Percentiles rank a stretch among this genome's conserved stretches.
Conservation (phyloP, 2,797 vertebrate species). For the Crypturellus tataupa region DNA sequence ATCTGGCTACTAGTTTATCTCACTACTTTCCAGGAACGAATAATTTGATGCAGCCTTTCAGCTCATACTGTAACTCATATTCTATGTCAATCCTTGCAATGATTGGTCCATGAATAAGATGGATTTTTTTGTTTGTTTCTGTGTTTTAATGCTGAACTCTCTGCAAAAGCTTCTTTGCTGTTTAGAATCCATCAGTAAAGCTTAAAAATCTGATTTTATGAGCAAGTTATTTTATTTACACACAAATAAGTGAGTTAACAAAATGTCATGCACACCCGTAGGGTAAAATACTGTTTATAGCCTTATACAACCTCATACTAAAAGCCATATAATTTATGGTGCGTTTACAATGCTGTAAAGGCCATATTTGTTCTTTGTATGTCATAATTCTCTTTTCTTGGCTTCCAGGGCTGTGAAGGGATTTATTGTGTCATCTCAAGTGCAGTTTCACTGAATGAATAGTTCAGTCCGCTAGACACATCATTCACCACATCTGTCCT, state of each 20-base stretch:
- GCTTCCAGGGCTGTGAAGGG: conserved; percentile 13
- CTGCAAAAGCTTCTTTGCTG: background rate
- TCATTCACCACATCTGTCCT: background rate
- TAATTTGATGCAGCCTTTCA: background rate
- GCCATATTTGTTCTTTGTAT: conserved; percentile 63
- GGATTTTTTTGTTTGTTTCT: background rate
- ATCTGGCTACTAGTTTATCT: background rate
- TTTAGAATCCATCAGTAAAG: background rate
- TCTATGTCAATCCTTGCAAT: background rate
- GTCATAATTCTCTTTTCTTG: conserved; percentile 60
- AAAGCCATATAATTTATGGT: conserved; percentile 62
- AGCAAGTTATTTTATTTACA: conserved; percentile 55
- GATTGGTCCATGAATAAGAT: background rate
- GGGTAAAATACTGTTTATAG: conserved; percentile 61
- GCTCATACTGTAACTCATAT: background rate
- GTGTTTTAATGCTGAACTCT: background rate
- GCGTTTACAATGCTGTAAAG: conserved; percentile 30
- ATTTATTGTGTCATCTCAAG: conserved; percentile 75
- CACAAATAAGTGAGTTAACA: conserved; percentile 12
- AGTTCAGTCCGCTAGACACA: conserved; percentile 24
- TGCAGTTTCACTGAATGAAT: conserved; percentile 49
- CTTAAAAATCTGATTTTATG: conserved; percentile 22
- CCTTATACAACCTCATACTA: conserved; percentile 40
- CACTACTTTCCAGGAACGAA: background rate
- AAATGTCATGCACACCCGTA: conserved; percentile 46